Conservation (phyloP, 1,140 invertebrate genomes). For the Drosophila azteca region DNA sequence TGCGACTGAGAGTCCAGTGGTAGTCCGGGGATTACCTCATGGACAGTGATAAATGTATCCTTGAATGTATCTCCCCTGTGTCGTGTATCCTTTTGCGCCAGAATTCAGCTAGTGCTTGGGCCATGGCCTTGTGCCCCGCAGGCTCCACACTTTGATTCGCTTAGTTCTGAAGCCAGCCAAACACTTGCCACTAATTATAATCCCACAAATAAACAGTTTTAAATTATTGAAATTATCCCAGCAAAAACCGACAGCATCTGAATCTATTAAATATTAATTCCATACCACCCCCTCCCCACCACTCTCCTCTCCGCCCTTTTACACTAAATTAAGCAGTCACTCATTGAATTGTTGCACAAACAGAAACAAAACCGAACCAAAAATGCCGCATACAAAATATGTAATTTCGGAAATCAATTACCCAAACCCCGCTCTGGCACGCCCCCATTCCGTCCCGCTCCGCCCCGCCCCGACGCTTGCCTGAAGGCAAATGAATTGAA, state of each 20-base stretch:
- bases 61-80: neutral
- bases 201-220: neutral
- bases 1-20: neutral
- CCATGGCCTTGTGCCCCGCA: no score
- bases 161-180: no score
- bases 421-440: constrained; percentile 16
- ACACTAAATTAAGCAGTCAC: constrained; percentile 34
- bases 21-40: constrained; percentile 6
- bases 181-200: neutral
- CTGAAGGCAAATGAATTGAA: no score
- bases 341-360: constrained; percentile 11
- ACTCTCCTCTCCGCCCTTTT: neutral
- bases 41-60: constrained; percentile 5
- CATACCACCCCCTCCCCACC: no score
- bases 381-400: constrained; percentile 27
- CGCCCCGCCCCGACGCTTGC: no score
- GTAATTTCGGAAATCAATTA: constrained; percentile 54
- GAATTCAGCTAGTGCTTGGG: no score
- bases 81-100: neutral
- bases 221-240: constrained; percentile 6
- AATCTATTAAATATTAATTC: constrained; percentile 19
- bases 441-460: no score
- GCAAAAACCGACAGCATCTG: neutral
- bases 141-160: no score
- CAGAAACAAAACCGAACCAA: constrained; percentile 1